Evolutionary conservation across 2,113 vertebrate species (phyloP), one percentile per base, ranked within the genome.

Genomic region (Daboia siamensis): DNA sequence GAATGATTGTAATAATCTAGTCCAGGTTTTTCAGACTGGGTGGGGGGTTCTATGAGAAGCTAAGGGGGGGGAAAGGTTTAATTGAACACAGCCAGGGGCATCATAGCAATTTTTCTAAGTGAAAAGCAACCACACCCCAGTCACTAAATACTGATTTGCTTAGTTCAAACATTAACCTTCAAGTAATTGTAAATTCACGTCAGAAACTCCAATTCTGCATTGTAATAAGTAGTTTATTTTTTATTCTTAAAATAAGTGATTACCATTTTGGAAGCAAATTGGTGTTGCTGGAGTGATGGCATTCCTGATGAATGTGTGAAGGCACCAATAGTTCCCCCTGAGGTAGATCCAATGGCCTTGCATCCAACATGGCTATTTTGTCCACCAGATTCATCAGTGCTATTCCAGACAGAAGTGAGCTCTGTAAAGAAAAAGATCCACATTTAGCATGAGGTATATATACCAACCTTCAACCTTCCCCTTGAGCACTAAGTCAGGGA

Each of bases 201-300:
- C 3, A 1, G 33, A 44, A 80, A 21, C 33, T 20, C 33, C 44
- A 80, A 80, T 39, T 39, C 74, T 39, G n/a, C 74, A 44, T 39
- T 20, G 74, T 33, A 80, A 21, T 39, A 80, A 80, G 20, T 8
- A 39, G 74, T 44, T 80, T 39, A 21, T 1, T 80, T 80, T 33
- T 39, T 69, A 69, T 69, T n/a, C 64, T 69, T n/a, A 33, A 69
- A 69, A 69, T n/a, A n/a, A 69, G 69, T 20, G 33, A 15, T 44
- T 61, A 92, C 92, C 13, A 23, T 90, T 56, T 92, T 92, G 46
- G 92, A 90, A 57, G 92, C 59, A 52, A 92, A 92, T 46, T 61
- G 92, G 46, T 92, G 92, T 12, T 69, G 44, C n/a, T 92, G 87
- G 55, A 39, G 69, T 39, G 55, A n/a, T 33, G 74, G 74, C 48